Percentiles rank a stretch among this genome's conserved stretches.
Conservation (phyloP, 2,888 invertebrate genomes). For the Calameuta filiformis region DNA sequence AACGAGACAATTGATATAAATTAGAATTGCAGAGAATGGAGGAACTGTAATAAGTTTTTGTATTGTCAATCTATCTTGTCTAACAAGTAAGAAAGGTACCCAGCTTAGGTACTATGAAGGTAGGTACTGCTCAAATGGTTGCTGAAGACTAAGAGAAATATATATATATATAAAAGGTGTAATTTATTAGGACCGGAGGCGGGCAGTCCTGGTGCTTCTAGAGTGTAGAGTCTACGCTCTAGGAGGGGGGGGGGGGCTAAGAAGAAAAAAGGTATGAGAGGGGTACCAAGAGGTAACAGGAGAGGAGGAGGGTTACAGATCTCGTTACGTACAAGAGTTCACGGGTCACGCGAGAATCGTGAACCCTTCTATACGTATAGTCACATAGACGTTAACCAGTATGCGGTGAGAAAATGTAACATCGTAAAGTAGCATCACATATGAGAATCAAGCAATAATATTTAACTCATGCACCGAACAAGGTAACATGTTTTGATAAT, state of each 20-base stretch:
- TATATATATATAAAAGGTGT: constrained; percentile 48
- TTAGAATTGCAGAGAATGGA: background rate
- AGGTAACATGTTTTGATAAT: background rate
- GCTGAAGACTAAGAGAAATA: constrained; percentile 28
- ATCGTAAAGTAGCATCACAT: background rate
- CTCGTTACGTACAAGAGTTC: constrained; percentile 59
- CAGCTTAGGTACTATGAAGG: background rate
- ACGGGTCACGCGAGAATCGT: constrained; percentile 60
- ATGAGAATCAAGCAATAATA: background rate
- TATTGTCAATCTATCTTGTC: background rate
- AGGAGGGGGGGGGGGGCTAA: background rate
- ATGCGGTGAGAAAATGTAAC: background rate
- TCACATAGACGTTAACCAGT: background rate
- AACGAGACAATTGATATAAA: background rate
- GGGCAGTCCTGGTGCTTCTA: constrained; percentile 46
- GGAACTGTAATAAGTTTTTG: background rate
- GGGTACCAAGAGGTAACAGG: constrained; percentile 14
- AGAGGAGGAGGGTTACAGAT: constrained; percentile 29
- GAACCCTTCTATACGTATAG: constrained; percentile 32
- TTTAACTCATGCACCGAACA: background rate
- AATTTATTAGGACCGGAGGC: constrained; percentile 59
- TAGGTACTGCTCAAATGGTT: background rate
- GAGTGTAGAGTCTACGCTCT: constrained; percentile 20
- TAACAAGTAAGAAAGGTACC: background rate
- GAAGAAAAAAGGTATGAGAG: constrained; percentile 7